phyloP scores from a whole-genome alignment of 2,113 vertebrate species.

The Electrona antarctica region DNA sequence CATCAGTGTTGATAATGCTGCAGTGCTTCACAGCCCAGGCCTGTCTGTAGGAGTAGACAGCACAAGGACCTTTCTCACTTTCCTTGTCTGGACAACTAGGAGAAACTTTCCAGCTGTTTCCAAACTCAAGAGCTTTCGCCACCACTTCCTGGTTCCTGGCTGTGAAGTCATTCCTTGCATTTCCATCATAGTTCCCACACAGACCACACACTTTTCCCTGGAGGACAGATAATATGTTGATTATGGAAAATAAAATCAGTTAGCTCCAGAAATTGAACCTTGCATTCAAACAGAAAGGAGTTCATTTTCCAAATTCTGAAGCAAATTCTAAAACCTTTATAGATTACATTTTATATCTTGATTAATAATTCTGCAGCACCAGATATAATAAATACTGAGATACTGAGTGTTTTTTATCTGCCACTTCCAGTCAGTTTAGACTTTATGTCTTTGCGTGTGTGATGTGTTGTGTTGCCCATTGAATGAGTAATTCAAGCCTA shows the following conservation, averaged over 20 bases:
- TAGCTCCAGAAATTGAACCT: no score
- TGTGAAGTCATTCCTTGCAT: constrained; percentile 86
- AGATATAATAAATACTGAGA: no score
- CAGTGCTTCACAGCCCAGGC: constrained; percentile 86
- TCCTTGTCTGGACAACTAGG: constrained; percentile 77
- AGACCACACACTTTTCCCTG: constrained; percentile 88
- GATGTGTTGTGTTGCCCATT: no score
- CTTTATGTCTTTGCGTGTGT: no score
- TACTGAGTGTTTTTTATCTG: no score
- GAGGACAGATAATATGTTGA: background rate
- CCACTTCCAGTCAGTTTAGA: no score
- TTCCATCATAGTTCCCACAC: constrained; percentile 91
- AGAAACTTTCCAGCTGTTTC: constrained; percentile 88
- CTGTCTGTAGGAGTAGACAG: constrained; percentile 78
- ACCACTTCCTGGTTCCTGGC: constrained; percentile 83
- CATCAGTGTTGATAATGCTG: constrained; percentile 79
- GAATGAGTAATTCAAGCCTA: no score
- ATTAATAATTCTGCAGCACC: no score
- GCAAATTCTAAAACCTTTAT: no score
- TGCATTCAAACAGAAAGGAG: no score
- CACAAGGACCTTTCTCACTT: constrained; percentile 70
- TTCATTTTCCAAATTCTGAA: no score
- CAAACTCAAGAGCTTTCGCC: constrained; percentile 80
- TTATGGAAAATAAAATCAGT: background rate
- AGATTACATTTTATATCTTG: no score